phyloP scores from a whole-genome alignment of 2,888 invertebrate species.

The Eumerus sabulonum region DNA sequence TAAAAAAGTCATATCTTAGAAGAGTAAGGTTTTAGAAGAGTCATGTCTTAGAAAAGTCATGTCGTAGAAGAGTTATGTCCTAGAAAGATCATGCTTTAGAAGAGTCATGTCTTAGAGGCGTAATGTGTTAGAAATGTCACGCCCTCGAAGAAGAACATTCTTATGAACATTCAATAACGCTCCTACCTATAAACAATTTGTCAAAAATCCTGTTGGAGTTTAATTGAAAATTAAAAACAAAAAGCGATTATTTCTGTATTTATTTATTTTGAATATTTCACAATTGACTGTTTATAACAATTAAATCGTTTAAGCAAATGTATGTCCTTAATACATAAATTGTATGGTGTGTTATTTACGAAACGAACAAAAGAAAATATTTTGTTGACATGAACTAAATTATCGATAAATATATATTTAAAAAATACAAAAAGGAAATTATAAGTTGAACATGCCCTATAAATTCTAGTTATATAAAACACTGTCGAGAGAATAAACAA shows the following conservation, averaged over 20 bases:
- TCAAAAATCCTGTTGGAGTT: no score
- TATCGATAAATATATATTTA: conserved; percentile 66
- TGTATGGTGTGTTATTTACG: conserved; percentile 67
- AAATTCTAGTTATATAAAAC: conserved; percentile 61
- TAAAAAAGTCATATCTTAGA: no score
- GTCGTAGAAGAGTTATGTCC: no score
- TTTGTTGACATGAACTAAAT: conserved; percentile 66
- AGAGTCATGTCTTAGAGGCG: no score
- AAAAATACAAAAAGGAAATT: conserved; percentile 61
- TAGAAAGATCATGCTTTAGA: no score
- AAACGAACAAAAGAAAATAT: conserved; percentile 50
- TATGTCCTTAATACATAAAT: conserved; percentile 58
- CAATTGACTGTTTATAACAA: conserved; percentile 69
- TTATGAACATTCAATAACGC: no score
- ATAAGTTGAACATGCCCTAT: conserved; percentile 63
- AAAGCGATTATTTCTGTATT: conserved; percentile 33
- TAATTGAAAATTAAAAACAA: no score
- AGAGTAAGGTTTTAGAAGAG: no score
- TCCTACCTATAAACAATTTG: no score
- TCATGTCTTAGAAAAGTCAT: no score
- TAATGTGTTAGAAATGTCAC: no score
- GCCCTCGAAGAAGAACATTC: no score
- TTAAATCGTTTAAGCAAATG: conserved; percentile 69
- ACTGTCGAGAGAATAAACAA: conserved; percentile 58
- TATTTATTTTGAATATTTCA: conserved; percentile 69